Evolutionary conservation across 2,113 vertebrate genomes (phyloP).

Genomic region (Cromileptes altivelis): DNA sequence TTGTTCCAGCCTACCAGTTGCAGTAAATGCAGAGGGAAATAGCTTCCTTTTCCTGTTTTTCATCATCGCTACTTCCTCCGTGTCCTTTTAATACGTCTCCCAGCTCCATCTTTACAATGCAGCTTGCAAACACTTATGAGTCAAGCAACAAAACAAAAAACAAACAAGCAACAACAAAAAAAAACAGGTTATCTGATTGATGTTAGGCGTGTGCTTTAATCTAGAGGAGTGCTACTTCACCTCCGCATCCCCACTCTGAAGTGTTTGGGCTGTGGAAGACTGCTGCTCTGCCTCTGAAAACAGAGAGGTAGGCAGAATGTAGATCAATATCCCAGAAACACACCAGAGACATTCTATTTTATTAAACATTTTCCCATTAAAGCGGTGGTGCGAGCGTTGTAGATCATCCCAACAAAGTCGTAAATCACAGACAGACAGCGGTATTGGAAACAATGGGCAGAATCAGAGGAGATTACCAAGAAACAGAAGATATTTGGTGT

Average conservation of each 20-base stretch:
- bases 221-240: slow-evolving; percentile 78
- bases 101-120: slow-evolving; percentile 38
- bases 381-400: slow-evolving; percentile 60
- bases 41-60: slow-evolving; percentile 26
- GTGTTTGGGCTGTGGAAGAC: slow-evolving; percentile 64
- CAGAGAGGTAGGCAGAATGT: slow-evolving; percentile 67
- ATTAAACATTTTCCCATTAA: slow-evolving; percentile 85
- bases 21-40: slow-evolving; percentile 53
- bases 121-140: slow-evolving; percentile 46
- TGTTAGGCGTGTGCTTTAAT: slow-evolving; percentile 77
- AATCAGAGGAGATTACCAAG: slow-evolving; percentile 66
- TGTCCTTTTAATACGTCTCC: slow-evolving; percentile 28
- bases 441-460: slow-evolving; percentile 69
- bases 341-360: slow-evolving; percentile 82
- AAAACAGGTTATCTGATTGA: slow-evolving; percentile 76
- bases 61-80: slow-evolving; percentile 27
- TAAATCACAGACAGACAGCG: slow-evolving; percentile 77
- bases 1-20: slow-evolving; percentile 42
- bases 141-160: slow-evolving; percentile 19
- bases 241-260: slow-evolving; percentile 51
- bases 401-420: slow-evolving; percentile 79
- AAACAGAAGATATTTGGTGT: slow-evolving; percentile 59
- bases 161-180: slow-evolving; percentile 3
- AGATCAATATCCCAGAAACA: slow-evolving; percentile 79
- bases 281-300: slow-evolving; percentile 64